A percentile compares a stretch with the other conserved stretches of the same genome.
These are phyloP conservation scores for Patiria pectinifera DNA, from an alignment of 53 echinoderm and acorn worm genomes.

Conservation along the genomic window DNA sequence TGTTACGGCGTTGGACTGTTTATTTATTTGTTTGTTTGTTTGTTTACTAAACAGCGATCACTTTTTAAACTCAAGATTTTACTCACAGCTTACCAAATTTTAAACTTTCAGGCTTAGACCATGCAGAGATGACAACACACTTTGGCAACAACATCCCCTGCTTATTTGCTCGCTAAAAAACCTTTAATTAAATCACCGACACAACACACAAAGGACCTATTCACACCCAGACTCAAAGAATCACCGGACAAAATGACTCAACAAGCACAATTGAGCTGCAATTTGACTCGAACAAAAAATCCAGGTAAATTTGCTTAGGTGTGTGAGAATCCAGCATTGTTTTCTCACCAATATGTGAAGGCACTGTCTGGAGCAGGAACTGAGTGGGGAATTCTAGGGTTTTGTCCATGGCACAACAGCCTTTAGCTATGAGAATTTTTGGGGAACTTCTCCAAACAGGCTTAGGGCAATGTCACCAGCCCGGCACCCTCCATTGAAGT, in stretches of 20 bases:
- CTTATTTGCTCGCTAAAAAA: slow-evolving; percentile 6
- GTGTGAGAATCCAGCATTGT: neutral
- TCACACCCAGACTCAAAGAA: neutral
- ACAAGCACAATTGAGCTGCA: neutral
- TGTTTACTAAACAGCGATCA: neutral
- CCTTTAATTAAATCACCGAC: slow-evolving; percentile 7
- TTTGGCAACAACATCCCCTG: neutral
- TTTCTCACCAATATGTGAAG: slow-evolving; percentile 26
- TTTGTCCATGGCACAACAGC: slow-evolving; percentile 42
- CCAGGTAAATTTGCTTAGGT: slow-evolving; percentile 22
- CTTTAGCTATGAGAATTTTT: slow-evolving; percentile 19
- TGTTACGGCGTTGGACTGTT: too few relatives aligned
- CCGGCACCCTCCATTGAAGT: neutral
- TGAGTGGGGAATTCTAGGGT: neutral
- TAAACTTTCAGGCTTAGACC: neutral
- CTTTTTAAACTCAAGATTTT: neutral
- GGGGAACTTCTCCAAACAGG: slow-evolving; percentile 15
- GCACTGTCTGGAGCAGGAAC: neutral
- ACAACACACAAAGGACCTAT: slow-evolving; percentile 23
- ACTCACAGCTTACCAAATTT: neutral
- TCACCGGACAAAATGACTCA: neutral
- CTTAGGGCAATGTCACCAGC: slow-evolving; percentile 24
- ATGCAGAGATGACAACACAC: neutral
- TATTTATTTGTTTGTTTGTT: neutral
- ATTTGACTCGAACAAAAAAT: slow-evolving; percentile 3